A percentile compares a stretch with the other conserved stretches of the same genome.
These are phyloP conservation scores for Ceyx cyanopectus DNA, from an alignment of 2,113 vertebrate genomes.

Conservation along the genomic window DNA sequence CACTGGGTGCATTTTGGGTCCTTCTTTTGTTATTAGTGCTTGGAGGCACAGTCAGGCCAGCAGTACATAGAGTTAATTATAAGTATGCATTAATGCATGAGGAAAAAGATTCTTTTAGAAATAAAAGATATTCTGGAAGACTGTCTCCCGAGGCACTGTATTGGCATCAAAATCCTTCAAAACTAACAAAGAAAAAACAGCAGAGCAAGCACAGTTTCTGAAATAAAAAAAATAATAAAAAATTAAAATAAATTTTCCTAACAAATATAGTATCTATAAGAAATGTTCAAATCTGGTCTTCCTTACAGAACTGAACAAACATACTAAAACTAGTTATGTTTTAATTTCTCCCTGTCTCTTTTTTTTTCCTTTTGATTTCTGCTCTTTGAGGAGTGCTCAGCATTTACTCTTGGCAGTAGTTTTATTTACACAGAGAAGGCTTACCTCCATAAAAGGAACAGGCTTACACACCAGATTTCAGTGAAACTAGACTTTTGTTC, in stretches of 20 bases:
- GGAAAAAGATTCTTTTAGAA: not conserved
- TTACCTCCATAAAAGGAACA: not conserved
- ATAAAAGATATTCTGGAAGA: not conserved
- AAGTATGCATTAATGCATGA: not conserved
- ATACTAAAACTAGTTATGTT: not conserved
- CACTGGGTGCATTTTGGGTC: not conserved
- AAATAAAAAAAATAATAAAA: not conserved
- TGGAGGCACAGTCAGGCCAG: not conserved
- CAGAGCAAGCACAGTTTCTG: not conserved
- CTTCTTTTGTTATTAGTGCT: not conserved
- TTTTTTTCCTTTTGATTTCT: not conserved
- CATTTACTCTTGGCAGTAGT: not conserved
- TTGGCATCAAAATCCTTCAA: slow-evolving; percentile 23
- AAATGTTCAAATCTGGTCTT: slow-evolving; percentile 6
- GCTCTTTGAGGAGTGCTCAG: not conserved
- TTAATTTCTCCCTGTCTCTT: not conserved
- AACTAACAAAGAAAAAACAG: not conserved
- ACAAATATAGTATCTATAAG: not conserved
- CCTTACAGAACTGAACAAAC: not conserved
- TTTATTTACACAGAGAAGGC: not conserved
- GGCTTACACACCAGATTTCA: not conserved
- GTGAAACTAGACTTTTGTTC: not conserved
- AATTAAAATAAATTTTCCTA: not conserved
- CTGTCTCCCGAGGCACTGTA: not conserved
- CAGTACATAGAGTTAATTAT: not conserved